phyloP scores from a whole-genome alignment of 92 coral and sea anemone genomes.

The Siderastrea siderea region DNA sequence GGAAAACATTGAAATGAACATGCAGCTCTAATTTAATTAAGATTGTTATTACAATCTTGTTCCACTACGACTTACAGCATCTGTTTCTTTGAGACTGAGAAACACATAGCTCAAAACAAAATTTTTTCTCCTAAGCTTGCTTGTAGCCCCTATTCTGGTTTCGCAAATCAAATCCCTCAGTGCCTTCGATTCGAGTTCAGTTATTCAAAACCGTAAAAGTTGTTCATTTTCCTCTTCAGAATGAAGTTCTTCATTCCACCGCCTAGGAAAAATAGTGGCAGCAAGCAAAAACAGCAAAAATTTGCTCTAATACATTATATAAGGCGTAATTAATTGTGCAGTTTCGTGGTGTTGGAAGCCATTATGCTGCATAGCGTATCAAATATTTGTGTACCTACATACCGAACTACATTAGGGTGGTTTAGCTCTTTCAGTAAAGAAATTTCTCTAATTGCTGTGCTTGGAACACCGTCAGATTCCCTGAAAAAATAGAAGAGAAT shows the following conservation, averaged over 20 bases:
- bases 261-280: not conserved
- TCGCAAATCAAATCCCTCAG: too few species aligned
- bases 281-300: not conserved
- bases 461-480: slow-evolving; percentile 98
- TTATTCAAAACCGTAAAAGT: not conserved
- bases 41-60: too few species aligned
- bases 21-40: not conserved
- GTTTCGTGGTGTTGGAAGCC: not conserved
- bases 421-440: slow-evolving; percentile 94
- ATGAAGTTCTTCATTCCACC: not conserved
- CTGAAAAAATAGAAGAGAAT: slow-evolving; percentile 56
- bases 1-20: slow-evolving; percentile 21
- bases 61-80: too few species aligned
- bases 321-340: not conserved
- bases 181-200: not conserved
- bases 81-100: too few species aligned
- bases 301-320: not conserved
- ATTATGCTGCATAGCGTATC: not conserved
- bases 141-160: too few species aligned
- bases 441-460: slow-evolving; percentile 99
- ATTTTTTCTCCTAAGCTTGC: too few species aligned
- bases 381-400: slow-evolving; percentile 12
- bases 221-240: not conserved
- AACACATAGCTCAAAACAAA: too few species aligned
- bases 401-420: slow-evolving; percentile 99